phyloP scores from a whole-genome alignment of 2,797 vertebrate species.

The Ctenosaura bakeri region DNA sequence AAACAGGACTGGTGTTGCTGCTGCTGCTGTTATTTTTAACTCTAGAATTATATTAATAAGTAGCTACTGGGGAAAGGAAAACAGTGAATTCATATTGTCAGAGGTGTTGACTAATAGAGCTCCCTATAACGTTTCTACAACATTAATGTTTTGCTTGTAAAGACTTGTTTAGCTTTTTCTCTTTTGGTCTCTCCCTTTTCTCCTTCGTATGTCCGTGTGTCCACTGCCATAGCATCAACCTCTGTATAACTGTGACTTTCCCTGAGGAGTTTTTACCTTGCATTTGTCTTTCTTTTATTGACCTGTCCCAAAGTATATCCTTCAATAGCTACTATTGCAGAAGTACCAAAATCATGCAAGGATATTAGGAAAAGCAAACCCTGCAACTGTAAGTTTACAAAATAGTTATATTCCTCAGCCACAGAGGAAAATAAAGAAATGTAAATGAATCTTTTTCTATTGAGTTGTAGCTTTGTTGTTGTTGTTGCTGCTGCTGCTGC shows the following conservation, averaged over 20 bases:
- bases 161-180: background rate
- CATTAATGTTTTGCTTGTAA: conserved; percentile 13
- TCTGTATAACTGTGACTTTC: conserved; percentile 28
- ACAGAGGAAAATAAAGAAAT: conserved; percentile 4
- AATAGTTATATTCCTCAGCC: background rate
- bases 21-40: background rate
- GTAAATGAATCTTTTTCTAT: conserved; percentile 2
- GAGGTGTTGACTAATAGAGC: background rate
- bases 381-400: background rate
- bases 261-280: conserved; percentile 22
- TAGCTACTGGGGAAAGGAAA: conserved; percentile 7
- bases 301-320: conserved; percentile 1
- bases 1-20: background rate
- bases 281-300: background rate
- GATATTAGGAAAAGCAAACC: conserved; percentile 23
- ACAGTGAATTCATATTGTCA: conserved; percentile 12
- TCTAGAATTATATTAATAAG: conserved; percentile 11
- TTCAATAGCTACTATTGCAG: accelerated
- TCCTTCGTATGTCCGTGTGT: conserved; percentile 2
- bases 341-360: background rate
- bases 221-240: background rate
- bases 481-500: background rate
- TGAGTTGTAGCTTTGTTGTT: conserved; percentile 10
- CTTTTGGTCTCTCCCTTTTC: background rate
- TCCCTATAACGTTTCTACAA: conserved; percentile 19